Base-by-base conservation (phyloP, 2,113 vertebrate species). In the Microtus oregoni region DNA sequence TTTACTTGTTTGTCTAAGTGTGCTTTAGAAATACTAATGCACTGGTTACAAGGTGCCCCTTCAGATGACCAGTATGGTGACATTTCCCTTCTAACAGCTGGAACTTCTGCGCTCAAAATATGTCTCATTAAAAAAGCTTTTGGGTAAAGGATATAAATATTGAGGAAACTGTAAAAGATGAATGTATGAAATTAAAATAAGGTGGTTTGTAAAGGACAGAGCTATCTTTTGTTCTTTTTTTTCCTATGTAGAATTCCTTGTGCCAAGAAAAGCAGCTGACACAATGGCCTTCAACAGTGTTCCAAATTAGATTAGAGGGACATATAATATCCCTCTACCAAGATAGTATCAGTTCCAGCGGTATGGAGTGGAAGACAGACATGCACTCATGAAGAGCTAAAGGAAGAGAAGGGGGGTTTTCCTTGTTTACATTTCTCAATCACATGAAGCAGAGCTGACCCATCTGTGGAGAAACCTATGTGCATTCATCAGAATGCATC, bases 311-410 rank as follows among this genome's bases (percentile, higher is more conserved):
- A 63, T 38, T 5, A 13, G 77, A 72, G 32, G 32, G 17, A 78
- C 32, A 81, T 44, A 28, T 3, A 2, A 47, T 72, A 47, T 10
- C 47, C 47, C 47, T 47, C 47, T 47, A 47, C 2, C 0, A 5
- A 3, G 17, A 26, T 4, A 50, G 19, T 0, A 19, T 67, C 13
- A 11, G 24, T 61, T 61, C 44, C 30, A 12, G 11, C 58, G 28
- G n/a, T 58, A 28, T 38, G 2, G 13, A 19, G 41, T 32, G 6
- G 41, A 73, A 38, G 38, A 11, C 0, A 2, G 41, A 0, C 0
- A 26, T 4, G 55, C 50, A 30, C 6, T n/a, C 8, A 75, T 28
- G 75, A 67, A 12, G n/a, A 41, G 9, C 28, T 50, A 70, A 35
- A 73, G 32, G 12, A 72, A 41, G 47, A 93, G 35, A 35, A 90